Evolutionary conservation across 1,140 invertebrate genomes (phyloP).

Genomic region (Charaxes varanes): DNA sequence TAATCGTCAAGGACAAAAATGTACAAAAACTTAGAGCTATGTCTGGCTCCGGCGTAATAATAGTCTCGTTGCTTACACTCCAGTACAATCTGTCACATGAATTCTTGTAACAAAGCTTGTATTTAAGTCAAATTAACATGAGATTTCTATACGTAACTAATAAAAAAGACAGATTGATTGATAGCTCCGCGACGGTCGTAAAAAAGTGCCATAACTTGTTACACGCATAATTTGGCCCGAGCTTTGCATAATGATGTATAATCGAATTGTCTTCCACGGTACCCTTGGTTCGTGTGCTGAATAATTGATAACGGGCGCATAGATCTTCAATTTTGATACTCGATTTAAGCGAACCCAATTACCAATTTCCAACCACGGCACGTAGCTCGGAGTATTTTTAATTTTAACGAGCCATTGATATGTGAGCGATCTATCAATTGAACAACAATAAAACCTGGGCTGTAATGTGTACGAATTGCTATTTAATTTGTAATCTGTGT

Average conservation of each 20-base stretch:
- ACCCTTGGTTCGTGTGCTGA: constrained; percentile 15
- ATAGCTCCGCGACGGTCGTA: constrained; percentile 8
- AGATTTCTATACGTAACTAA: no score
- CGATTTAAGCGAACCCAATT: constrained; percentile 5
- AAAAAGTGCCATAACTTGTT: constrained; percentile 19
- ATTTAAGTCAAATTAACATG: no score
- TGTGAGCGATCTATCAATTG: constrained; percentile 10
- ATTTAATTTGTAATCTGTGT: no score
- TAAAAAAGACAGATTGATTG: constrained; percentile 12
- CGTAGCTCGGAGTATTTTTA: constrained; percentile 15
- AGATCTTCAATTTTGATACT: constrained; percentile 3
- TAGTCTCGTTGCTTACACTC: no score
- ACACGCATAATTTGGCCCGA: constrained; percentile 15
- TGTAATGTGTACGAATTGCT: background rate
- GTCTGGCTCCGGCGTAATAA: no score
- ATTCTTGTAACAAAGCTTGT: no score
- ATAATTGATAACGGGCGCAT: constrained; percentile 7
- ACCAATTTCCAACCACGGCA: constrained; percentile 12
- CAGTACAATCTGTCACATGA: no score
- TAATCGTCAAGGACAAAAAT: no score
- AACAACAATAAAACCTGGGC: constrained; percentile 5
- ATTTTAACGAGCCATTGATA: constrained; percentile 21
- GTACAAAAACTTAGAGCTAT: no score
- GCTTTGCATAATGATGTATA: constrained; percentile 19
- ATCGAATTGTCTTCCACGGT: constrained; percentile 15